Percentiles rank a stretch among this genome's conserved stretches.
Conservation (phyloP, 2,113 vertebrate genomes). For the Asarcornis scutulata region DNA sequence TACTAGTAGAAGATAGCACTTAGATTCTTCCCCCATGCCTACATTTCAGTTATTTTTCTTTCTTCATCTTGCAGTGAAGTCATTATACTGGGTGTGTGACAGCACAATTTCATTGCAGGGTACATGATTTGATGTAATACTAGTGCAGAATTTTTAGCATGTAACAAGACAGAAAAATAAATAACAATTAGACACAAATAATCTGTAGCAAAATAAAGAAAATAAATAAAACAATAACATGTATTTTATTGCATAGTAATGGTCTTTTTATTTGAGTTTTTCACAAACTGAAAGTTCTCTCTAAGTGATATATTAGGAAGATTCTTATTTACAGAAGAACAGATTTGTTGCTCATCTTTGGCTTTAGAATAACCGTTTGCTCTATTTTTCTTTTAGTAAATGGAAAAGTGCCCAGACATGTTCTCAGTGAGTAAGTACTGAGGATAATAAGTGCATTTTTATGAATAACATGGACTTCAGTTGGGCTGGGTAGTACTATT, state of each 20-base stretch:
- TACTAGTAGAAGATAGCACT: background rate
- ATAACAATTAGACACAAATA: background rate
- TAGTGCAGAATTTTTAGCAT: background rate
- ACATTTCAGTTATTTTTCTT: background rate
- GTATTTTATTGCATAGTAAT: background rate
- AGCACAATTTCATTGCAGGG: background rate
- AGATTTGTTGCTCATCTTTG: background rate
- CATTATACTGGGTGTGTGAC: background rate
- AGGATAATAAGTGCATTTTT: background rate
- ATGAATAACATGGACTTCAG: background rate
- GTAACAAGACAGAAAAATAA: background rate
- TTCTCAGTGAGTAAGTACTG: background rate
- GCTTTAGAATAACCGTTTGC: background rate
- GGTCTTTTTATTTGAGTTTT: background rate
- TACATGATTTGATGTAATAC: background rate
- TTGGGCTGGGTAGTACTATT: background rate
- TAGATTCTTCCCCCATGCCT: background rate
- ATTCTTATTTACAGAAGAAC: conserved; percentile 2
- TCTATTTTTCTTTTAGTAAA: background rate
- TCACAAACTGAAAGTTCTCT: background rate
- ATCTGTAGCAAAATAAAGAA: background rate
- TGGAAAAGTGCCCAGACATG: background rate
- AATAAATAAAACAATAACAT: background rate
- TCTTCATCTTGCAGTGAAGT: background rate
- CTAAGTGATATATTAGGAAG: background rate